Conservation (phyloP, 1,140 invertebrate genomes). For the Planococcus citri region DNA sequence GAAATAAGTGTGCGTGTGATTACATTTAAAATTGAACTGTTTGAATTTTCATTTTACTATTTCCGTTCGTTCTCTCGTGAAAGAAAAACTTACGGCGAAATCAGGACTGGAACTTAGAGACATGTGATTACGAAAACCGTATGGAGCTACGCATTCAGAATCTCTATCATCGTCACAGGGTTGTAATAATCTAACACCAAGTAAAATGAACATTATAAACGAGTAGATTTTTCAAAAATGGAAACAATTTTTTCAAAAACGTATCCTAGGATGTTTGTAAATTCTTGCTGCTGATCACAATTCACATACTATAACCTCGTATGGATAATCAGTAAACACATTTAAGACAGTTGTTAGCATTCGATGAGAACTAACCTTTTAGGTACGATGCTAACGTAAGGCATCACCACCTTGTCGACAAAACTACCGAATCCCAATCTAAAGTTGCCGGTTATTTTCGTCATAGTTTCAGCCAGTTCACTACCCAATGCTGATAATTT, state of each 20-base stretch:
- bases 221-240: too few relatives aligned
- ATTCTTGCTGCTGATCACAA: too few relatives aligned
- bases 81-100: slow-evolving; percentile 33
- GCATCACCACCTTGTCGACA: slow-evolving; percentile 97
- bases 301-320: too few relatives aligned
- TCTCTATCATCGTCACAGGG: slow-evolving; percentile 27
- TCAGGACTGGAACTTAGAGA: slow-evolving; percentile 33
- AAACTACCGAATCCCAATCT: slow-evolving; percentile 94
- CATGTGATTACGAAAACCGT: slow-evolving; percentile 39
- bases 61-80: not conserved
- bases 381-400: slow-evolving; percentile 75
- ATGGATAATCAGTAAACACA: not conserved
- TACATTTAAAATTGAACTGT: too few relatives aligned
- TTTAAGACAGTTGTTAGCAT: not conserved
- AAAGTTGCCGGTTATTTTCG: slow-evolving; percentile 85
- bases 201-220: slow-evolving; percentile 14
- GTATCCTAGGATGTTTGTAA: too few relatives aligned
- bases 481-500: slow-evolving; percentile 72
- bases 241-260: too few relatives aligned
- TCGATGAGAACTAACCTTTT: slow-evolving; percentile 48
- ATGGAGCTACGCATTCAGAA: slow-evolving; percentile 34
- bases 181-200: slow-evolving; percentile 26
- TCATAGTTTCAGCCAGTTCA: slow-evolving; percentile 66
- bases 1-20: not conserved
- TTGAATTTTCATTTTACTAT: not conserved